phyloP scores from a whole-genome alignment of 2,113 vertebrate genomes.

The Cynoglossus semilaevis region DNA sequence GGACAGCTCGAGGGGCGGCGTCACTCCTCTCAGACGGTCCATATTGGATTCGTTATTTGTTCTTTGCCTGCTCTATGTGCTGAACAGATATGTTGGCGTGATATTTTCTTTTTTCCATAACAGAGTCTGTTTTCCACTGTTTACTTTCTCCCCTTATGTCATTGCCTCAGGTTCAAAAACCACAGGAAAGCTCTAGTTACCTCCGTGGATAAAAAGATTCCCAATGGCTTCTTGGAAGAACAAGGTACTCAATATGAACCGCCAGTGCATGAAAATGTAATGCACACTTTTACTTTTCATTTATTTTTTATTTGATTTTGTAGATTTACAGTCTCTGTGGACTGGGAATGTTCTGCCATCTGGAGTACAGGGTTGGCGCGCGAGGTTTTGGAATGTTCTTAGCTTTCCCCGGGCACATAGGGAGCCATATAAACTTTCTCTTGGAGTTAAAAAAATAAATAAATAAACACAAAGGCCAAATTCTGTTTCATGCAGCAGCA shows the following conservation, averaged over 20 bases:
- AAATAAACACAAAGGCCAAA: slow-evolving; percentile 58
- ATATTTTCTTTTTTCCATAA: slow-evolving; percentile 11
- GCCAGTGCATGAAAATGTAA: slow-evolving; percentile 48
- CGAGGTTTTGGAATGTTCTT: slow-evolving; percentile 36
- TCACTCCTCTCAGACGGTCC: slow-evolving; percentile 77
- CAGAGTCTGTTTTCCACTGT: slow-evolving; percentile 11
- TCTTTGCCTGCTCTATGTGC: slow-evolving; percentile 21
- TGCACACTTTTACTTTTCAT: slow-evolving; percentile 46
- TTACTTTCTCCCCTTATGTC: slow-evolving; percentile 5
- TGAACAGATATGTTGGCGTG: slow-evolving; percentile 3
- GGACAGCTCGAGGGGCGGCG: slow-evolving; percentile 79
- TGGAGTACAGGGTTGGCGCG: slow-evolving; percentile 26
- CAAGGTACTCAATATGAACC: slow-evolving; percentile 82
- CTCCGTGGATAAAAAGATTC: slow-evolving; percentile 91
- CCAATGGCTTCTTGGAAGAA: slow-evolving; percentile 93
- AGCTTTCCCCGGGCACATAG: slow-evolving; percentile 51
- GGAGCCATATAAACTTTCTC: slow-evolving; percentile 62
- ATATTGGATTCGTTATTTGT: slow-evolving; percentile 50
- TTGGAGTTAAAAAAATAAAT: slow-evolving; percentile 51
- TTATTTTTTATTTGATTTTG: slow-evolving; percentile 51
- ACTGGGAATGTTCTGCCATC: slow-evolving; percentile 38
- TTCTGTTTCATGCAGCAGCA: slow-evolving; percentile 51
- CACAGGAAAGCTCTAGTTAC: slow-evolving; percentile 89
- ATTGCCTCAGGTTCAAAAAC: slow-evolving; percentile 83
- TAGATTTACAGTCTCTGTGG: slow-evolving; percentile 51